A percentile compares a stretch with the other conserved stretches of the same genome.
phyloP scores from a whole-genome alignment of 2,888 invertebrate genomes.

The Apeira syringaria region DNA sequence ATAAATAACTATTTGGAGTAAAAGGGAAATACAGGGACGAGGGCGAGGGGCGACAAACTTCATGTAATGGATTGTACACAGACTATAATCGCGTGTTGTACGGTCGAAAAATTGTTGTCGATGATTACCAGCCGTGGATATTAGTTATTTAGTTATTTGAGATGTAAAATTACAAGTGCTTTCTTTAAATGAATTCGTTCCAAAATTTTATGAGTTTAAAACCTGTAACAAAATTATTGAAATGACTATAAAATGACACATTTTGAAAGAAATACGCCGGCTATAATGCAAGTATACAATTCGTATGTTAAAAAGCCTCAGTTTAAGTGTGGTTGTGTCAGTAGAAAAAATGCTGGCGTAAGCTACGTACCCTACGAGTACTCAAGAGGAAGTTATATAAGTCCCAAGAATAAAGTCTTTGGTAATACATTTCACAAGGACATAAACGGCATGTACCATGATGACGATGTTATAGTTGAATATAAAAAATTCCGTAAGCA shows the following conservation, averaged over 20 bases:
- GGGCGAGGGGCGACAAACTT: too few relatives aligned
- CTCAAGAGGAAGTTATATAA: too few relatives aligned
- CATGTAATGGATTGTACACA: too few relatives aligned
- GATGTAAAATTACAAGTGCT: background rate
- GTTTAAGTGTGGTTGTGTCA: background rate
- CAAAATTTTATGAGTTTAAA: background rate
- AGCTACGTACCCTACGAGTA: constrained; percentile 3
- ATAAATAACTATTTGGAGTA: too few relatives aligned
- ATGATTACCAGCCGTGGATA: too few relatives aligned
- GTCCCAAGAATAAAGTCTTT: too few relatives aligned
- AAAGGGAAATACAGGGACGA: too few relatives aligned
- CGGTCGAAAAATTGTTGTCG: too few relatives aligned
- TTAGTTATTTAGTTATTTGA: too few relatives aligned
- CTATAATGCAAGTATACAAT: background rate
- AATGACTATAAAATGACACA: constrained; percentile 1
- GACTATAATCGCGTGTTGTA: too few relatives aligned
- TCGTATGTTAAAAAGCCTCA: background rate
- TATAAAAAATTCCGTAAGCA: background rate
- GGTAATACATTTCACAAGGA: too few relatives aligned
- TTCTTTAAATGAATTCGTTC: background rate
- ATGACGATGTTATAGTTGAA: background rate
- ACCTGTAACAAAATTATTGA: background rate
- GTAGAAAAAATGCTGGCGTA: constrained; percentile 2
- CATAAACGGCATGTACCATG: background rate
- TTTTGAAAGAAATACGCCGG: background rate